Evolutionary conservation across 2,888 invertebrate species (phyloP).

Genomic region (Eupithecia inturbata): DNA sequence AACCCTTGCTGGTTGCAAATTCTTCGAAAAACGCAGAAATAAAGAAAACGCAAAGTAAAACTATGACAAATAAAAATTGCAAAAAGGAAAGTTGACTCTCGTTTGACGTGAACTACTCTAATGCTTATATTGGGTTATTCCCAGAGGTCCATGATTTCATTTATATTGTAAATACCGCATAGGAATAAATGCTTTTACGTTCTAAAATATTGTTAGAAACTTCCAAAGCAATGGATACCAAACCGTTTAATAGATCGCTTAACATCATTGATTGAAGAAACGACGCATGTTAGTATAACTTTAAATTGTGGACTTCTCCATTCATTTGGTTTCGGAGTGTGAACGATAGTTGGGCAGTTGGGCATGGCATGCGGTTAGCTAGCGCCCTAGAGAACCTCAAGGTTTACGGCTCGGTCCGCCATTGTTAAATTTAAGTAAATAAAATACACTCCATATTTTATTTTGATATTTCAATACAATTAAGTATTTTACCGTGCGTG

Average conservation of each 20-base stretch:
- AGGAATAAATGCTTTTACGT: not conserved
- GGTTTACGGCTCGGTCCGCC: not conserved
- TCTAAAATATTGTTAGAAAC: not conserved
- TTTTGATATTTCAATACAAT: not conserved
- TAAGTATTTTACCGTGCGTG: not conserved
- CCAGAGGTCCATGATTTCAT: no score
- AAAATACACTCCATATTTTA: not conserved
- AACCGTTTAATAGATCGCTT: not conserved
- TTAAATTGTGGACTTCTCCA: not conserved
- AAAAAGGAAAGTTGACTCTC: not conserved
- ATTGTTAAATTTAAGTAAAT: not conserved
- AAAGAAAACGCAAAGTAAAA: not conserved
- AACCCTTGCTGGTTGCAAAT: not conserved
- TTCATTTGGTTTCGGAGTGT: not conserved
- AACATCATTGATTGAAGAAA: not conserved
- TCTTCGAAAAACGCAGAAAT: not conserved
- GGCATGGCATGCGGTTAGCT: not conserved
- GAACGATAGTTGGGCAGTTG: not conserved
- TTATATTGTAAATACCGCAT: not conserved
- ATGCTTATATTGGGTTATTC: no score
- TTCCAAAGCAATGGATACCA: not conserved
- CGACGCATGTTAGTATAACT: not conserved
- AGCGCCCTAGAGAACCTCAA: not conserved
- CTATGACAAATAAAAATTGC: not conserved
- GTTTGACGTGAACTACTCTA: not conserved